Evolutionary conservation across 1,140 invertebrate species (phyloP).

Genomic region (Zaprionus taronus): DNA sequence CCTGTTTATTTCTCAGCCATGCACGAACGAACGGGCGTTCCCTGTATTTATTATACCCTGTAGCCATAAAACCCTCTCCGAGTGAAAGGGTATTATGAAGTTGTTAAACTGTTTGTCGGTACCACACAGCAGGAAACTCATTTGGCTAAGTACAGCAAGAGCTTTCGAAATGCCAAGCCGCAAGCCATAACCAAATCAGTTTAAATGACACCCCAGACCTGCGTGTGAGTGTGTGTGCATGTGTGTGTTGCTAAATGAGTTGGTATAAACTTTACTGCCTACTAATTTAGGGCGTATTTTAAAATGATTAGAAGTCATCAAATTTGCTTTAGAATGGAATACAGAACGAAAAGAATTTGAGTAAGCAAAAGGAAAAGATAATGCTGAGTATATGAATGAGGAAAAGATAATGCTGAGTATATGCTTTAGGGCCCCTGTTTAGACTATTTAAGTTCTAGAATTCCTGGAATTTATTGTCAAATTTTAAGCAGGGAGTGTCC

Average conservation of each 20-base stretch:
- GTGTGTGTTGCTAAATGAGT: background rate
- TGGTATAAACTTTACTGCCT: background rate
- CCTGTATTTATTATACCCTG: constrained; percentile 51
- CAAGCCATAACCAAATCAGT: background rate
- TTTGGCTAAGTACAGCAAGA: background rate
- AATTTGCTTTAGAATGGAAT: background rate
- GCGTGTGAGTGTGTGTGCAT: background rate
- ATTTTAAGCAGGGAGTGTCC: background rate
- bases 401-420: background rate
- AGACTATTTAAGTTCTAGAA: background rate
- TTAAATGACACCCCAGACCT: constrained; percentile 1
- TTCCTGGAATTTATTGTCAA: background rate
- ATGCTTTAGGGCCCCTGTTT: background rate
- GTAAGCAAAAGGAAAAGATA: background rate
- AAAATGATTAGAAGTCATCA: background rate
- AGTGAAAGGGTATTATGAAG: background rate
- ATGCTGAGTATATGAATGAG: background rate
- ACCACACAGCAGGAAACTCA: constrained; percentile 1
- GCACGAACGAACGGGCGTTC: constrained; percentile 41
- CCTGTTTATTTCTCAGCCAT: constrained; percentile 70
- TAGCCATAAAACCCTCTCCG: background rate
- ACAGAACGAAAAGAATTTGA: background rate
- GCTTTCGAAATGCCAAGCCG: background rate
- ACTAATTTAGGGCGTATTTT: background rate
- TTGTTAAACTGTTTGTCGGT: constrained; percentile 1